phyloP scores from a whole-genome alignment of 2,113 vertebrate genomes.

The Theropithecus gelada region DNA sequence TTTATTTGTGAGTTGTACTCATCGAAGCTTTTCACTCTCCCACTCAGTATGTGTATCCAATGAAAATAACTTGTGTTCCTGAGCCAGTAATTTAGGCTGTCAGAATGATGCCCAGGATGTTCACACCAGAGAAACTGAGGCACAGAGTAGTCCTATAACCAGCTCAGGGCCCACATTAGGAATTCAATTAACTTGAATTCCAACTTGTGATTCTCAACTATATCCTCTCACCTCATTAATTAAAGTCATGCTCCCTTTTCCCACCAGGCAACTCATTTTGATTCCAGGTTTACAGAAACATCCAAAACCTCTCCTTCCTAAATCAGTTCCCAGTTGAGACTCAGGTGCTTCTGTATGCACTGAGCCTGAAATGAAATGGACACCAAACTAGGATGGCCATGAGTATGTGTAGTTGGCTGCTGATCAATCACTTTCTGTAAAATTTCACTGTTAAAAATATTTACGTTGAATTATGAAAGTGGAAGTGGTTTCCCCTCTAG shows the following conservation, averaged over 20 bases:
- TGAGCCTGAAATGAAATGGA: neutral
- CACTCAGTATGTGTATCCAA: neutral
- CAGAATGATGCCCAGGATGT: neutral
- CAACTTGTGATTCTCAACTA: slow-evolving; percentile 7
- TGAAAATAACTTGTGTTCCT: neutral
- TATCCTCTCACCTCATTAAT: neutral
- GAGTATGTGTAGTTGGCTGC: neutral
- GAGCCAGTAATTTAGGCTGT: neutral
- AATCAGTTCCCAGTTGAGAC: neutral
- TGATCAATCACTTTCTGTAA: neutral
- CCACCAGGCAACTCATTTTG: slow-evolving; percentile 11
- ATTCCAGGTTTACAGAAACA: neutral
- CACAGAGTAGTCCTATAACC: neutral
- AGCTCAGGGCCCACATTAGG: neutral
- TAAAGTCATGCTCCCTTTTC: neutral
- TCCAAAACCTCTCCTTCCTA: neutral
- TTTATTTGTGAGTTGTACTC: neutral
- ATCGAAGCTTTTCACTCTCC: neutral
- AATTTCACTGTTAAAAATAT: slow-evolving; percentile 1
- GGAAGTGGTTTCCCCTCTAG: slow-evolving; percentile 48
- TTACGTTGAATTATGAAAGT: slow-evolving; percentile 67
- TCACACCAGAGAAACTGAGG: slow-evolving; percentile 29
- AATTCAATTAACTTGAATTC: slow-evolving; percentile 5
- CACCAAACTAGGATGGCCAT: neutral
- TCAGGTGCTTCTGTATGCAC: neutral